A percentile compares a stretch with the other conserved stretches of the same genome.
Conservation (phyloP, 2,888 invertebrate species). For the Trichogramma dendrolimi region DNA sequence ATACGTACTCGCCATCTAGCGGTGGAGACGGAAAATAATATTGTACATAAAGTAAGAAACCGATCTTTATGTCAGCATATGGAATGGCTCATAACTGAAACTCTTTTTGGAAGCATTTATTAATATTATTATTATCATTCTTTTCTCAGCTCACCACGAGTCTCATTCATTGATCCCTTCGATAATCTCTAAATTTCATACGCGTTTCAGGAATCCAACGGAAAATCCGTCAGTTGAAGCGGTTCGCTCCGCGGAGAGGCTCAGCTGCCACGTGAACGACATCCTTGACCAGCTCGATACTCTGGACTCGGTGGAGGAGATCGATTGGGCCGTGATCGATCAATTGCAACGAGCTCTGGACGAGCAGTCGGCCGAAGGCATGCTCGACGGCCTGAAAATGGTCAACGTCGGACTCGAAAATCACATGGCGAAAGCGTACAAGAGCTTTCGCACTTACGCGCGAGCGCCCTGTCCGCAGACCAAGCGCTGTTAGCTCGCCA, state of each 20-base stretch:
- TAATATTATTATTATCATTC: no score
- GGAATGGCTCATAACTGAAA: no score
- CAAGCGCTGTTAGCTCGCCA: not conserved
- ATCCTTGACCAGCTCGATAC: constrained; percentile 33
- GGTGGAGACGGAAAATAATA: no score
- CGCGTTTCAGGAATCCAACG: no score
- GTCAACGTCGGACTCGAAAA: constrained; percentile 33
- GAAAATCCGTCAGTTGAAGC: no score
- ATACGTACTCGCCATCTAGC: no score
- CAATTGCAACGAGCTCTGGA: constrained; percentile 33
- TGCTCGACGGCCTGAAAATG: constrained; percentile 35
- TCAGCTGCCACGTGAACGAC: constrained; percentile 31
- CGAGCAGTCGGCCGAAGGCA: constrained; percentile 26
- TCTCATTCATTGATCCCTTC: no score
- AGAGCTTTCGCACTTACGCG: constrained; percentile 35
- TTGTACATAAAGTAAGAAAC: no score
- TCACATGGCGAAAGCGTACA: constrained; percentile 36
- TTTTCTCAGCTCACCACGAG: no score
- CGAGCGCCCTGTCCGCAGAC: constrained; percentile 37
- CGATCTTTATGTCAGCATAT: no score
- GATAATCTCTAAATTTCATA: not conserved
- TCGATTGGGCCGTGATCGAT: constrained; percentile 36
- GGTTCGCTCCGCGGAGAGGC: constrained; percentile 20
- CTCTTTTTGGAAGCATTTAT: no score
- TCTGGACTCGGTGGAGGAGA: constrained; percentile 36